Conservation (phyloP, 2,797 vertebrate genomes). For the Halcyon leucocephala region DNA sequence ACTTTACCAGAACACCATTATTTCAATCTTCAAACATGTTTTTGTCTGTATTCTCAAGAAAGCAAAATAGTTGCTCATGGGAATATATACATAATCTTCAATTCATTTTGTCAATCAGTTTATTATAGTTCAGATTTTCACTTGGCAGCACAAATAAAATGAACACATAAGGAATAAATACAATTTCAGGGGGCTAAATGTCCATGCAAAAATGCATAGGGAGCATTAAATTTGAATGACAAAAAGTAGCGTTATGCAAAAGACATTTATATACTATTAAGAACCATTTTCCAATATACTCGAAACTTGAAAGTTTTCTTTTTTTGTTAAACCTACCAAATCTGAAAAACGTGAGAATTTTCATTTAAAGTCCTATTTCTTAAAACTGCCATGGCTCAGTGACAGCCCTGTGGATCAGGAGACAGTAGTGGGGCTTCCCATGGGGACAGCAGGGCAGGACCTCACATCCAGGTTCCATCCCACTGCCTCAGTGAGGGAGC, state of each 20-base stretch:
- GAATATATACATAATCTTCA: background rate
- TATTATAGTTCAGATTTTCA: conserved; percentile 40
- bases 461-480: background rate
- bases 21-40: background rate
- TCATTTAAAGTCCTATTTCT: background rate
- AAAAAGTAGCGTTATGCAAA: background rate
- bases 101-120: conserved; percentile 21
- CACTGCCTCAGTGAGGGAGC: accelerated
- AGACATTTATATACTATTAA: background rate
- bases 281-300: background rate
- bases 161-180: background rate
- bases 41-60: background rate
- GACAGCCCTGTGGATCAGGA: background rate
- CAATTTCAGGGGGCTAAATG: background rate
- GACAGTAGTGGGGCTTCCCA: background rate
- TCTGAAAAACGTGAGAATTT: background rate
- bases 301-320: background rate
- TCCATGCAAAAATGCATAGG: background rate
- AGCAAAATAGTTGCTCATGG: background rate
- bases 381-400: background rate
- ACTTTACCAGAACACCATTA: background rate
- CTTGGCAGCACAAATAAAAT: background rate
- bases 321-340: background rate
- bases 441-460: accelerated
- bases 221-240: background rate